These are phyloP conservation scores for Chaenocephalus aceratus DNA, from an alignment of 2,113 vertebrate species.

Conservation along the genomic window DNA sequence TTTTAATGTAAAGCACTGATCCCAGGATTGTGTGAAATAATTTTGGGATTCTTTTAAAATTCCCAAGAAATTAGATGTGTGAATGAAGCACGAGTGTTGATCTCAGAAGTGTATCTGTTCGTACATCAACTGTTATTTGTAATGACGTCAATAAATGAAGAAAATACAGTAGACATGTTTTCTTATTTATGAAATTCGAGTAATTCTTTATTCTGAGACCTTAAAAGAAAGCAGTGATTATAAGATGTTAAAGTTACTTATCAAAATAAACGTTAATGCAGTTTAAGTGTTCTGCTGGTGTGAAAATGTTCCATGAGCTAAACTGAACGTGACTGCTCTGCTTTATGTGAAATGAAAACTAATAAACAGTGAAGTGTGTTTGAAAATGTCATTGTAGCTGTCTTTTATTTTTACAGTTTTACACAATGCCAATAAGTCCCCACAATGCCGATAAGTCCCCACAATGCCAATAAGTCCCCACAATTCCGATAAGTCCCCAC, in stretches of 20 bases:
- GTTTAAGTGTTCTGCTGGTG: not conserved
- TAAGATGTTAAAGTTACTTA: conserved; percentile 7
- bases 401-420: too few species aligned
- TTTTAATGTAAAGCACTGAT: not conserved
- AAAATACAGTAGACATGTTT: not conserved
- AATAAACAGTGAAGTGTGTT: not conserved
- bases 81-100: too few species aligned
- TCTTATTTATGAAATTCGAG: not conserved
- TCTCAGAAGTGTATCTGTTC: too few species aligned
- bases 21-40: not conserved
- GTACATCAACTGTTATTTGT: too few species aligned
- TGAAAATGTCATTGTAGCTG: not conserved
- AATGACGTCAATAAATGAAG: too few species aligned
- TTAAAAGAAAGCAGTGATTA: not conserved
- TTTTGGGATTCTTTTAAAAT: too few species aligned
- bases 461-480: not conserved
- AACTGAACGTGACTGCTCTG: conserved; percentile 9
- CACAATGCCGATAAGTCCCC: not conserved
- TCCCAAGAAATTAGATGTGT: too few species aligned
- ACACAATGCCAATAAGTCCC: too few species aligned
- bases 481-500: not conserved
- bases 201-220: not conserved
- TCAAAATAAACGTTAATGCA: not conserved
- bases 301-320: conserved; percentile 13
- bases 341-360: conserved; percentile 4